Evolutionary conservation across 1,140 invertebrate genomes (phyloP).

Genomic region (Solenopsis fugax): DNA sequence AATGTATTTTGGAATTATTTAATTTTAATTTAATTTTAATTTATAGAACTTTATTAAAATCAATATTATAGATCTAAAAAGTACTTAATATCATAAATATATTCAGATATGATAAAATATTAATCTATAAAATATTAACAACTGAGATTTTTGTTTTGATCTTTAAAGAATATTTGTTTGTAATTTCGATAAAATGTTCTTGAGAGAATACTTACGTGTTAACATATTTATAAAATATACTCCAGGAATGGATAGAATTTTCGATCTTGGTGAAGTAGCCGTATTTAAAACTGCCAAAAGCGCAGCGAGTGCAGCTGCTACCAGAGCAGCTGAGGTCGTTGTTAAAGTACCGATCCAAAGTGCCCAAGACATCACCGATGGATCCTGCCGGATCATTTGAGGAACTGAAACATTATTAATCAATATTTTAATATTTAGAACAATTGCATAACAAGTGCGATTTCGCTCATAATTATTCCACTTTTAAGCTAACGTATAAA

Average conservation of each 20-base stretch:
- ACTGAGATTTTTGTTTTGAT: background rate
- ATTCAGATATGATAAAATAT: background rate
- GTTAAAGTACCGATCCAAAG: conserved; percentile 91
- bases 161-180: background rate
- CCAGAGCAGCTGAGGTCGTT: conserved; percentile 89
- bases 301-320: conserved; percentile 90
- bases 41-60: background rate
- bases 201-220: conserved; percentile 88
- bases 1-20: background rate
- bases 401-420: conserved; percentile 86
- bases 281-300: conserved; percentile 93
- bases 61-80: background rate
- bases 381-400: conserved; percentile 88
- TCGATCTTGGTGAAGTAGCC: conserved; percentile 91
- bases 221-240: conserved; percentile 93
- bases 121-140: background rate
- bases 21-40: background rate
- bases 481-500: background rate
- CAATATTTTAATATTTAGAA: background rate
- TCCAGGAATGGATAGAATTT: conserved; percentile 91
- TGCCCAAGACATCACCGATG: conserved; percentile 90
- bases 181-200: background rate
- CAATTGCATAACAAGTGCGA: background rate
- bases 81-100: background rate
- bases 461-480: background rate